These are phyloP conservation scores for Sisor rabdophorus DNA, from an alignment of 2,113 vertebrate species.

Conservation along the genomic window DNA sequence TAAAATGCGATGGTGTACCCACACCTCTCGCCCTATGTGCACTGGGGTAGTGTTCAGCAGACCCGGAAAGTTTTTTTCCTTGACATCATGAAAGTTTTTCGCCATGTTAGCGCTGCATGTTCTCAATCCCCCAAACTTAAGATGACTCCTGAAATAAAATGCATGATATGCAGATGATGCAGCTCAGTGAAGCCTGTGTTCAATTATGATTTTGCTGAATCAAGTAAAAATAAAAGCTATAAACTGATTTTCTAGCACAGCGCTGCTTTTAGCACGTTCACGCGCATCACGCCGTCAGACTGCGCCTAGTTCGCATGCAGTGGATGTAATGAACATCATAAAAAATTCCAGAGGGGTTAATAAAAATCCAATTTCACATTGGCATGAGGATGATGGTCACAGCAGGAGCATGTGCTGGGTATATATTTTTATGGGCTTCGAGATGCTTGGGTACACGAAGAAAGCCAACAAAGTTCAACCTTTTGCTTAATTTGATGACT, in stretches of 20 bases:
- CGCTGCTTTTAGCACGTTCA: not conserved
- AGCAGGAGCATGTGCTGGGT: not conserved
- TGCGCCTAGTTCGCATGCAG: not conserved
- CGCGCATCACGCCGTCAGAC: not conserved
- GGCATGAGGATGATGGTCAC: not conserved
- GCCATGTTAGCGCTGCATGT: not conserved
- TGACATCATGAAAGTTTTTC: not conserved
- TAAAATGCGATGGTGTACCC: no score
- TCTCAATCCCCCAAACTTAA: not conserved
- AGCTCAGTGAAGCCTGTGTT: constrained; percentile 18
- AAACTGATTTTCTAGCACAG: constrained; percentile 3
- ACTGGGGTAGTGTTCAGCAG: no score
- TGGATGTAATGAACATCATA: constrained; percentile 13
- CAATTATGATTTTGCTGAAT: constrained; percentile 25
- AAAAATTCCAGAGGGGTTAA: constrained; percentile 9
- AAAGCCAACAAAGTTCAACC: not conserved
- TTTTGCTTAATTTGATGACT: not conserved
- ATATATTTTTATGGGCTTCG: constrained; percentile 6
- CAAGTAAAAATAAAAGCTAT: not conserved
- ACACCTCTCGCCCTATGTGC: no score
- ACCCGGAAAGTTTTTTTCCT: constrained; percentile 4
- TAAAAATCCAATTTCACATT: constrained; percentile 14
- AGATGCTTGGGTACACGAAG: not conserved
- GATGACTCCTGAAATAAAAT: not conserved
- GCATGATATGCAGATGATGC: not conserved